Conservation (phyloP, 2,888 invertebrate genomes). For the Scaptomyza parva region DNA sequence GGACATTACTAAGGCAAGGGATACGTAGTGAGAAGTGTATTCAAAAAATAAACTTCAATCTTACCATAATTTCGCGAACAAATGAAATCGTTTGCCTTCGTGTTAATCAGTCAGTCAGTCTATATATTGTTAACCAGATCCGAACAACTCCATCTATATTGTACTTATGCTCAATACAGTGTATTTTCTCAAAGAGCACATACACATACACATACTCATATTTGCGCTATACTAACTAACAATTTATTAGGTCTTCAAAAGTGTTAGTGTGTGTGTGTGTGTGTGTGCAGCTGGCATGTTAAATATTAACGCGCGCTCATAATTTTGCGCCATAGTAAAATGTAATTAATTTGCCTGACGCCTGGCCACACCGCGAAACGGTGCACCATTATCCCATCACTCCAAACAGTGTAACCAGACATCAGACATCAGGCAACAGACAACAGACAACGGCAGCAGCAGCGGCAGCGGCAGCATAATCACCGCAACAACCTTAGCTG, state of each 20-base stretch:
- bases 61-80: too few species aligned
- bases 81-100: too few species aligned
- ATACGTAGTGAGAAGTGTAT: too few species aligned
- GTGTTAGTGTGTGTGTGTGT: not conserved
- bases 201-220: slow-evolving; percentile 11
- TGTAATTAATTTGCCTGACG: slow-evolving; percentile 76
- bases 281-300: slow-evolving; percentile 65
- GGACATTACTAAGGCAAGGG: too few species aligned
- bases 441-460: slow-evolving; percentile 22
- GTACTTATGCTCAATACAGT: too few species aligned
- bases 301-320: slow-evolving; percentile 64
- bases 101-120: too few species aligned
- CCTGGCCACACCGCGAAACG: slow-evolving; percentile 34
- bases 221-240: slow-evolving; percentile 49
- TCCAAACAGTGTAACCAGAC: slow-evolving; percentile 9
- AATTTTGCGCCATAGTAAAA: slow-evolving; percentile 64
- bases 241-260: slow-evolving; percentile 57
- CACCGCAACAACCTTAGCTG: slow-evolving; percentile 8
- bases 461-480: slow-evolving; percentile 6
- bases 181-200: not conserved
- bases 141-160: too few species aligned
- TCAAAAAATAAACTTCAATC: too few species aligned
- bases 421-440: slow-evolving; percentile 21
- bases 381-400: slow-evolving; percentile 15
- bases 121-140: too few species aligned